Evolutionary conservation across 2,888 invertebrate genomes (phyloP).

Genomic region (Cephus nigrinus): DNA sequence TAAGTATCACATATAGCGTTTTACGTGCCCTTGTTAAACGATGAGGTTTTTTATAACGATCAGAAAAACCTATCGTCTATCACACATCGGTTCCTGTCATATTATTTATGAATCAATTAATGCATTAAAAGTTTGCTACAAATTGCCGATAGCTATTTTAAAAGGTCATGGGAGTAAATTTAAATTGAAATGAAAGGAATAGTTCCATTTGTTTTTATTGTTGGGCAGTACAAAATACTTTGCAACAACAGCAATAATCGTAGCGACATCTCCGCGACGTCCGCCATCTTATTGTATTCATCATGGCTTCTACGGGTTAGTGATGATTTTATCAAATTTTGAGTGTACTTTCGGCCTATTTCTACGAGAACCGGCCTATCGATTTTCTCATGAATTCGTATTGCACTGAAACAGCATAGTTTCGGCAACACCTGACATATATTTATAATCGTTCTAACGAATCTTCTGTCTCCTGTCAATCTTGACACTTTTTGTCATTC

Average conservation of each 20-base stretch:
- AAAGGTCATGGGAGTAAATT: not conserved
- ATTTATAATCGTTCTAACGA: not conserved
- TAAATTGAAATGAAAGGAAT: not conserved
- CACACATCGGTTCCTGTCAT: no score
- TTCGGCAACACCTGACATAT: not conserved
- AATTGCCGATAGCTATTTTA: not conserved
- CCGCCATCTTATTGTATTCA: constrained; percentile 52
- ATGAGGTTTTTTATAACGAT: not conserved
- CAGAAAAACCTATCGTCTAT: no score
- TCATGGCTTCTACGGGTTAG: constrained; percentile 61
- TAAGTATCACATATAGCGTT: no score
- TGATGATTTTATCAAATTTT: constrained; percentile 34
- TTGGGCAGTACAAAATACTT: not conserved
- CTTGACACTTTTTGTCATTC: constrained; percentile 20
- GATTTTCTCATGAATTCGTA: not conserved
- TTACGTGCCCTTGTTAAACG: not conserved
- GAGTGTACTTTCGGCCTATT: not conserved
- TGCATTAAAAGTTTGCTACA: not conserved
- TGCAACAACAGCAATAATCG: constrained; percentile 9
- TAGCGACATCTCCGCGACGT: constrained; percentile 46
- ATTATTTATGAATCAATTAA: not conserved
- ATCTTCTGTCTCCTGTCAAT: constrained; percentile 19
- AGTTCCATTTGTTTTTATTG: not conserved
- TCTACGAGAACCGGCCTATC: not conserved
- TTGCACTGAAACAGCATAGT: not conserved